Base-by-base conservation (phyloP, 2,797 vertebrate species). In the Lepus oiostolus region DNA sequence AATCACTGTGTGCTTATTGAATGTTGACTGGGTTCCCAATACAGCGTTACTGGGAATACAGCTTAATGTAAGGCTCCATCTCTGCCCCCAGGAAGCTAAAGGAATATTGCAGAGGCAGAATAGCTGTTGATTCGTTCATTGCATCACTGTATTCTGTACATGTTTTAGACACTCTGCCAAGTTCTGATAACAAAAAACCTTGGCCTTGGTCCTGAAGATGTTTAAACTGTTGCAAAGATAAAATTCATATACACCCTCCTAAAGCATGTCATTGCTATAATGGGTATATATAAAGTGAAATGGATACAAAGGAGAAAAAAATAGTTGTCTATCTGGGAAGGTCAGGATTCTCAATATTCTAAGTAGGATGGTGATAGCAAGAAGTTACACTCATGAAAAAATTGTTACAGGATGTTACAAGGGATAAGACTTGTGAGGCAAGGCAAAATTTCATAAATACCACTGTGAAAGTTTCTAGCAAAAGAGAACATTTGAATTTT, bases 401-500 rank as follows among this genome's bases (percentile, higher is more conserved):
- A 70, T n/a, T 60, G 9, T 90, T 60, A 50, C 8, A 7, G 3
- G 54, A 0, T 75, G 8, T 85, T 85, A 50, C 16, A 63, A 42
- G 79, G 50, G 60, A 11, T 17, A 32, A 74, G 13, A 84, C 67
- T 70, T 92, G 6, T 74, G 62, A 74, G 22, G 30, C 35, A 72
- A 76, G 72, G 13, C 84, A 81, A 92, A 93, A 63, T 84, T 75
- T 75, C 26, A 42, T 52, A 67, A 62, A 95, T 86, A 50, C 85
- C 26, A 47, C 22, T 47, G 28, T 77, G 42, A 62, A 77, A 17
- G 52, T 81, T 88, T 96, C 63, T 94, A 88, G 17, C 24, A 92
- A 93, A 86, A 47, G 82, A 95, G n/a, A 14, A 70, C 75, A 65
- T 91, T n/a, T 2, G 42, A 30, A 24, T 87, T 84, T 77, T 93